phyloP scores from a whole-genome alignment of 1,140 invertebrate species.

The Macrosteles quadrilineatus region DNA sequence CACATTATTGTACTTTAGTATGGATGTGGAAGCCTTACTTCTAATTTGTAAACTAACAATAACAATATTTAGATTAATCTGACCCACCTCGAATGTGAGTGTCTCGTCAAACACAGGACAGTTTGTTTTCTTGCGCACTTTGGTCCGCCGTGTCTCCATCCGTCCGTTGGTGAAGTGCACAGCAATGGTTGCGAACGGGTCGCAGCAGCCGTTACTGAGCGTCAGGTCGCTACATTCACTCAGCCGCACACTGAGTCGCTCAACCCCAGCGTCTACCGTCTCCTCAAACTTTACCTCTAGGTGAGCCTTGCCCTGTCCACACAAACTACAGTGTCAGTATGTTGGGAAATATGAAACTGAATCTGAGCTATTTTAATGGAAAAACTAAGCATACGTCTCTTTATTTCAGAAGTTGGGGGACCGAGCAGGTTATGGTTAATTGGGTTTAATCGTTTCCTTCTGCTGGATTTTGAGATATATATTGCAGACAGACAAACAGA shows the following conservation, averaged over 20 bases:
- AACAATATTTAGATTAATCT: too few species aligned
- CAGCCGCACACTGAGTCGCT: conserved; percentile 55
- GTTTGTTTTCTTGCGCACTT: conserved; percentile 85
- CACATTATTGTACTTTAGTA: too few species aligned
- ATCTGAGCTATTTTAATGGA: too few species aligned
- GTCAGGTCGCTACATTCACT: conserved; percentile 85
- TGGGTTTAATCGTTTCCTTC: too few species aligned
- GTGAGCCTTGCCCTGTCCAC: conserved; percentile 59
- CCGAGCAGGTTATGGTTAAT: neutral
- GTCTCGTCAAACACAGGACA: conserved; percentile 87
- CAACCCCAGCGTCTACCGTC: conserved; percentile 35
- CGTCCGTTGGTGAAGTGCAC: conserved; percentile 79
- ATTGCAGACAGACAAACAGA: too few species aligned
- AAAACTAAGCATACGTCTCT: too few species aligned
- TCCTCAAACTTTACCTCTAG: conserved; percentile 65
- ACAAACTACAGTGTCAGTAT: conserved; percentile 25
- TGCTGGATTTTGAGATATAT: too few species aligned
- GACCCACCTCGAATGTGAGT: conserved; percentile 81
- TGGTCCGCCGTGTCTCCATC: conserved; percentile 79
- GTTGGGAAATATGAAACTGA: too few species aligned
- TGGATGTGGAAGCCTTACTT: too few species aligned
- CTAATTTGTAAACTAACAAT: too few species aligned
- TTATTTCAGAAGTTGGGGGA: neutral
- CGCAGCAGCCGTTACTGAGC: conserved; percentile 86
- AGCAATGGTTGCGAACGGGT: conserved; percentile 82